Percentiles rank a stretch among this genome's conserved stretches.
Conservation (phyloP, 2,888 invertebrate species). For the Pachymerium ferrugineum region DNA sequence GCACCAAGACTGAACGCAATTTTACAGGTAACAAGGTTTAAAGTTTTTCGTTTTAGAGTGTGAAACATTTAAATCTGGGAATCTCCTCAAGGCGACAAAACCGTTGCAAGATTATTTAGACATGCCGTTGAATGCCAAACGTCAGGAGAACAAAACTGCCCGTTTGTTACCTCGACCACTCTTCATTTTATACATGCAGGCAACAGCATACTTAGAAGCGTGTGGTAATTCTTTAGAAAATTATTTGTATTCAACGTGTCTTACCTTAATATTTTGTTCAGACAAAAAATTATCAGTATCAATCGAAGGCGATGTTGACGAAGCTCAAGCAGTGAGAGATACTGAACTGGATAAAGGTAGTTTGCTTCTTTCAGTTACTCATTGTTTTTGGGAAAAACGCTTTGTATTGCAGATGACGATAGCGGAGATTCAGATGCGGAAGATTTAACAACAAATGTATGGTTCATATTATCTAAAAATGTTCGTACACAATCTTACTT, state of each 20-base stretch:
- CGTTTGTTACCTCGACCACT: conserved; percentile 71
- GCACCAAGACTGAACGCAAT: background rate
- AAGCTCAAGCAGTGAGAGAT: conserved; percentile 52
- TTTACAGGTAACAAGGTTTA: too few relatives aligned
- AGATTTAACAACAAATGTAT: conserved; percentile 40
- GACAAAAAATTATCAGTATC: conserved; percentile 49
- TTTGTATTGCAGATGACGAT: conserved; percentile 48
- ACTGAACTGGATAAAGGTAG: conserved; percentile 40
- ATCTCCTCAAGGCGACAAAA: too few relatives aligned
- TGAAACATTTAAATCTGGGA: too few relatives aligned
- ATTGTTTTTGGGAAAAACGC: too few relatives aligned
- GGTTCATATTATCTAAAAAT: background rate
- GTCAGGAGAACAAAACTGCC: conserved; percentile 69
- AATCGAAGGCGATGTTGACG: conserved; percentile 47
- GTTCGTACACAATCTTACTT: background rate
- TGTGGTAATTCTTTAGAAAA: conserved; percentile 48
- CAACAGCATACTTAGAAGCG: conserved; percentile 73
- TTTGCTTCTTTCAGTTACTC: too few relatives aligned
- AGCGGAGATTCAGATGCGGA: conserved; percentile 49
- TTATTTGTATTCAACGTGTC: too few relatives aligned
- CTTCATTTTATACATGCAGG: conserved; percentile 80
- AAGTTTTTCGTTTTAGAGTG: too few relatives aligned
- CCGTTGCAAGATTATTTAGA: conserved; percentile 84
- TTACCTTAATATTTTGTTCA: conserved; percentile 39
- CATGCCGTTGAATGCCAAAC: conserved; percentile 69